Evolutionary conservation across 2,113 vertebrate genomes (phyloP).

Genomic region (Peucedramus taeniatus): DNA sequence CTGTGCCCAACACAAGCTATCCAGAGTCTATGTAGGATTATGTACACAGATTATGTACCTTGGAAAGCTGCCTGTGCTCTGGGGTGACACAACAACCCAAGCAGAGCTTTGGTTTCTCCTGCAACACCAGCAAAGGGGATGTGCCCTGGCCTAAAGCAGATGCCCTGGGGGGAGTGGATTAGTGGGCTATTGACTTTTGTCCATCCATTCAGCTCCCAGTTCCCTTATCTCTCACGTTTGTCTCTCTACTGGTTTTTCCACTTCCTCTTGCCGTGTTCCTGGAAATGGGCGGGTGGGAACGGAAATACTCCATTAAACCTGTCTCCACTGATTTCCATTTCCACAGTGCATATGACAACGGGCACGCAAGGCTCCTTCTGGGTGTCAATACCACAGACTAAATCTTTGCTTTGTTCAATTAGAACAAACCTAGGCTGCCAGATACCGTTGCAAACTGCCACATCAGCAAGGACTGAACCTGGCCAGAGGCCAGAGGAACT

Average conservation of each 20-base stretch:
- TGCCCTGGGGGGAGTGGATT: not conserved
- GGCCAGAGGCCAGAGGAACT: not conserved
- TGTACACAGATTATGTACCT: accelerated
- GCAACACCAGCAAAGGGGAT: not conserved
- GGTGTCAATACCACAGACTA: not conserved
- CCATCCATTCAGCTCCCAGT: not conserved
- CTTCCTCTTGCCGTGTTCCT: not conserved
- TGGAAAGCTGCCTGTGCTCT: not conserved
- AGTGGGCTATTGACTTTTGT: not conserved
- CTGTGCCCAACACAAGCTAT: accelerated
- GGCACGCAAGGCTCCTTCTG: not conserved
- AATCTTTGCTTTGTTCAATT: not conserved
- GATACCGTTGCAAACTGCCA: accelerated
- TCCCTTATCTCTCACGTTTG: not conserved
- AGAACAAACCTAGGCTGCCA: not conserved
- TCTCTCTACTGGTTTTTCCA: not conserved
- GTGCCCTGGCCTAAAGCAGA: not conserved
- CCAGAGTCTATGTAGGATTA: not conserved
- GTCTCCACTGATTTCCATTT: not conserved
- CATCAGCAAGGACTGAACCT: not conserved
- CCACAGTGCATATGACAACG: accelerated
- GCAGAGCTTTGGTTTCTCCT: not conserved
- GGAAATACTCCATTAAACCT: not conserved
- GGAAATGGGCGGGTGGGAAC: not conserved
- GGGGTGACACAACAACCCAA: not conserved